Conservation (phyloP, 2,113 vertebrate genomes). For the Petaurus breviceps region DNA sequence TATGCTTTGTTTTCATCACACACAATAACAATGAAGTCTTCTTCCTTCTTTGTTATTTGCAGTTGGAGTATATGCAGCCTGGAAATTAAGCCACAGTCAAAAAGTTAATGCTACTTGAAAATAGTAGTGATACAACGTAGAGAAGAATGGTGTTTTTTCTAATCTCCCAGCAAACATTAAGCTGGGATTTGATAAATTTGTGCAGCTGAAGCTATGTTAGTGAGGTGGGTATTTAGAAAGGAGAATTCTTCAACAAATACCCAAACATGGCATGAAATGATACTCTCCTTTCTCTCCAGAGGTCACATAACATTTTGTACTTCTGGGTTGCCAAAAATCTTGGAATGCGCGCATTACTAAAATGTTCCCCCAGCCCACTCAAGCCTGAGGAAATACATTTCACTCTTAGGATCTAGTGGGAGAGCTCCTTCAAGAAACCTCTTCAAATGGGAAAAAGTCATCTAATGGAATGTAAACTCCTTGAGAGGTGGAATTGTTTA, state of each 20-base stretch:
- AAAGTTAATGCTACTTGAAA: slow-evolving; percentile 70
- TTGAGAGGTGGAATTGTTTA: background rate
- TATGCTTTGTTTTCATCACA: too few relatives aligned
- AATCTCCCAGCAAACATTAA: background rate
- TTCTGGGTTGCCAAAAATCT: background rate
- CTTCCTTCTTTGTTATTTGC: slow-evolving; percentile 57
- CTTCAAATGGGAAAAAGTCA: background rate
- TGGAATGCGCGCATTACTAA: background rate
- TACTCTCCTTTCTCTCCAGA: background rate
- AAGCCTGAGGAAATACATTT: background rate
- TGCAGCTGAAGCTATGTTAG: background rate
- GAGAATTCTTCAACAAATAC: background rate
- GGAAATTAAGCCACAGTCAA: slow-evolving; percentile 67
- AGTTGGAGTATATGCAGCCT: slow-evolving; percentile 12
- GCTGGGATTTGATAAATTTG: background rate
- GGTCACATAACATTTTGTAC: too few relatives aligned
- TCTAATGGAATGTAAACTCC: background rate
- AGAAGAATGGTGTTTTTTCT: slow-evolving; percentile 33
- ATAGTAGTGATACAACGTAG: slow-evolving; percentile 57
- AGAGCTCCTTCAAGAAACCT: background rate
- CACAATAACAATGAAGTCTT: too few relatives aligned
- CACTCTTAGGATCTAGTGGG: background rate
- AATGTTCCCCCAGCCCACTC: background rate
- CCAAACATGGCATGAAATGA: background rate
- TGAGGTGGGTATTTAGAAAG: background rate